Base-by-base conservation (phyloP, 2,888 invertebrate genomes). In the Octodonta nipae region DNA sequence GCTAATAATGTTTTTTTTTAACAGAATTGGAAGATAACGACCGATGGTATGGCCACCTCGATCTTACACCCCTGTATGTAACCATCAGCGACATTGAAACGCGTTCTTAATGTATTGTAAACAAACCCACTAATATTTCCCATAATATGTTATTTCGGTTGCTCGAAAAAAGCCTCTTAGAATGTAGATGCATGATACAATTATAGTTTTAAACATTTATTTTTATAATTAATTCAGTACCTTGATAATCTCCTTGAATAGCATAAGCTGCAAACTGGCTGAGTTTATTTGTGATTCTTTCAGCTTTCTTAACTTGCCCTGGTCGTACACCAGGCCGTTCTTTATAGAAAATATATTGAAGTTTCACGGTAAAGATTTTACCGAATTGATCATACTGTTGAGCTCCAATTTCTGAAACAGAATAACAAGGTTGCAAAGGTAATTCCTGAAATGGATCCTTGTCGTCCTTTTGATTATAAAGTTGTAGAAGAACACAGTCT, bases 371-470 rank as follows among this genome's bases (percentile, higher is more conserved):
- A 67, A 98, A 96, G 49, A 98, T 95, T 67, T 99, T 99, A 15
- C 96, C 96, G 60, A 85, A 99, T 61, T 93, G 89, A 64, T 99
- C 98, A 58, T 89, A 96, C 60, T 96, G 96, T 65, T 98, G 98
- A 17, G 92, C 87, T 30, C 83, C 85, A 28, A 91, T 81, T 39
- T 91, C 92, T 3, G 92, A 93, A 27, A 93, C 82, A 2, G 91
- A 91, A 64, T 95, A 95, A 58, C 89, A 92, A 2, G 92, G 82
- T 60, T 92, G 87, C 43, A 93, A 65, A 0, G 91, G 91, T 44
- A 95, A 67, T 65, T 95, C 95, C 64, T 95, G 92, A 64, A 93
- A 87, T 0, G 92, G 85, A 58, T 91, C 87, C 58, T 84, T 85
- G 20, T 41, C 41, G 11, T 43, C 41, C 32, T 77, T 74, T 45